Base-by-base conservation (phyloP, 2,797 vertebrate genomes). In the Coregonus ussuriensis region DNA sequence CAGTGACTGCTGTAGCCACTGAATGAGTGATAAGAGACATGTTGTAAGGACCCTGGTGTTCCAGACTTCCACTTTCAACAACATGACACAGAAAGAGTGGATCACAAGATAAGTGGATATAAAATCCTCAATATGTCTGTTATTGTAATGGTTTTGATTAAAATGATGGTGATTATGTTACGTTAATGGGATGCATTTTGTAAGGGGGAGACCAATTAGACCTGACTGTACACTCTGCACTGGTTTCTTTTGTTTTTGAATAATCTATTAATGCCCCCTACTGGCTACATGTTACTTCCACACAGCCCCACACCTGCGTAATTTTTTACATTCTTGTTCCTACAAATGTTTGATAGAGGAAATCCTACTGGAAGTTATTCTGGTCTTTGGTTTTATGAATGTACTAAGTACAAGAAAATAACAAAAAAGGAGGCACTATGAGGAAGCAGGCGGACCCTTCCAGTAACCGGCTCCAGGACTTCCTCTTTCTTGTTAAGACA, bases 401-500 rank as follows among this genome's bases (percentile, higher is more conserved):
- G 63, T 15, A 70, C 18, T 52, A n/a, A 72, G 41, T 56, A 6
- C 76, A 80, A 18, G 6, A 62, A 54, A 4, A 54, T 14, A 14
- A 47, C 15, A 79, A 67, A 76, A 75, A 31, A 14, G 2, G 15
- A 62, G 52, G 6, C 56, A 63, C 15, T 77, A 76, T 79, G 72
- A 75, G 82, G 77, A 77, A 65, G 9, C 74, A 72, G 77, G 78
- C 75, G 79, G 85, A 83, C 33, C 83, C 72, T 85, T 91, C 90
- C 89, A 85, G 88, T 90, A 89, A 93, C 47, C 51, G 63, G 41
- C 29, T 54, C 5, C 29, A 21, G 35, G 21, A 84, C 85, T 93
- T 94, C 93, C 92, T 89, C 88, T 91, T 93, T 94, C 88, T 88
- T 73, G 47, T 29, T 16, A 92, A 88, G 65, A 59, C 77, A 76